phyloP scores from a whole-genome alignment of 2,113 vertebrate species.

The Illadopsis cleaveri region DNA sequence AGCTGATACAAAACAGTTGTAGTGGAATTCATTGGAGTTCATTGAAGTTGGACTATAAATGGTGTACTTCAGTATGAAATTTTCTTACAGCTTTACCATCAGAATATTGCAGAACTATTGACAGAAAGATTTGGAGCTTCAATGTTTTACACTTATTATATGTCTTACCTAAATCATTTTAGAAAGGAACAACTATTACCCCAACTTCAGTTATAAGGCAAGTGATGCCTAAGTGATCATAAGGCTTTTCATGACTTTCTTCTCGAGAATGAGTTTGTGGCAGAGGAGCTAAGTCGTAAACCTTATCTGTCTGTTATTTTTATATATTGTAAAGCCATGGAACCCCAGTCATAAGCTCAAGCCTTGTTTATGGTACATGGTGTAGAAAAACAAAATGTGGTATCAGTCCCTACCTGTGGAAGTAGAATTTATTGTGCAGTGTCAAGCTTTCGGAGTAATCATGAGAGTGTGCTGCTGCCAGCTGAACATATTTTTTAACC shows the following conservation, averaged over 20 bases:
- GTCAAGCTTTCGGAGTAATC: neutral
- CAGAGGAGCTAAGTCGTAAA: neutral
- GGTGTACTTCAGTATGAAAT: neutral
- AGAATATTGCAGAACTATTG: neutral
- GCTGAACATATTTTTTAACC: neutral
- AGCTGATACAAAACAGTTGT: neutral
- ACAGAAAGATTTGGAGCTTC: neutral
- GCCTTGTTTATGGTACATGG: neutral
- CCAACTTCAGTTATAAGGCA: neutral
- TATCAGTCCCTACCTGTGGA: neutral
- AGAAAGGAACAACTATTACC: neutral
- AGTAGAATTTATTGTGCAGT: neutral
- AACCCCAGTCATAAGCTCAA: neutral
- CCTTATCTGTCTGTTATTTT: neutral
- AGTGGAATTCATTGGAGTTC: neutral
- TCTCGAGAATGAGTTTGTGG: neutral
- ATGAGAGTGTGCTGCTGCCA: neutral
- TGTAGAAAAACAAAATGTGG: neutral
- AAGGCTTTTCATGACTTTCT: neutral
- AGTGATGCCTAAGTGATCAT: neutral
- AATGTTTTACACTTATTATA: neutral
- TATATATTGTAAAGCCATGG: neutral
- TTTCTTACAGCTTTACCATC: neutral
- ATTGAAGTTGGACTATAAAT: neutral
- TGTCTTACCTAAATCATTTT: neutral